Base-by-base conservation (phyloP, 2,113 vertebrate species). In the Axis porcinus region DNA sequence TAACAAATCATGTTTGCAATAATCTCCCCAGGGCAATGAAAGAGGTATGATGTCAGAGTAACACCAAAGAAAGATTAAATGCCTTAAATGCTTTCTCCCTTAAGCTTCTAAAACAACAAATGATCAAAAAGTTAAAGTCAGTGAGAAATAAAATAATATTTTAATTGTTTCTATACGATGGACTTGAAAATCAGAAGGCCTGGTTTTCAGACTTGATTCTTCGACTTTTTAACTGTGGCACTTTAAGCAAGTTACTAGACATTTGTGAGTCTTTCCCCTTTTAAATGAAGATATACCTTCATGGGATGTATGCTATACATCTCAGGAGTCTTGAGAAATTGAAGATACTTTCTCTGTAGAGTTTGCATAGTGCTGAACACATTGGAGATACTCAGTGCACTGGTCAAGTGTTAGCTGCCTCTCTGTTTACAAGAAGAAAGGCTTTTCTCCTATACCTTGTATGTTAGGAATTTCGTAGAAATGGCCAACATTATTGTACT, bases 51-150 rank as follows among this genome's bases (percentile, higher is more conserved):
- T 95, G n/a, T 88, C 70, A 91, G 70, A 94, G 78, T 79, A 95
- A 85, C 78, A 89, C 82, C 30, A 79, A 89, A 78, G 84, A 40
- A 90, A 97, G 57, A 89, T 93, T 62, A 95, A 94, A 83, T 86
- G 45, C 50, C 30, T 70, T 92, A 93, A 97, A 43, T 97, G 67
- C n/a, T 52, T 97, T 86, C 33, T 55, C 33, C 21, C 17, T 79
- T 78, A 97, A 89, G 7, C n/a, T n/a, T 54, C 6, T 52, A 62
- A 97, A 82, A 67, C 9, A 88, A 92, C 90, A 89, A 87, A 86
- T 82, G 64, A 94, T 90, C 45, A 78, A 82, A 79, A 92, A 93
- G 14, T 90, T 15, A 30, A 90, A 96, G 40, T 86, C 40, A 83
- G 30, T 91, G 70, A 62, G 50, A 95, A 83, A 86, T 70, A 55